phyloP scores from a whole-genome alignment of 1,140 invertebrate genomes.

The Dryas iulia region DNA sequence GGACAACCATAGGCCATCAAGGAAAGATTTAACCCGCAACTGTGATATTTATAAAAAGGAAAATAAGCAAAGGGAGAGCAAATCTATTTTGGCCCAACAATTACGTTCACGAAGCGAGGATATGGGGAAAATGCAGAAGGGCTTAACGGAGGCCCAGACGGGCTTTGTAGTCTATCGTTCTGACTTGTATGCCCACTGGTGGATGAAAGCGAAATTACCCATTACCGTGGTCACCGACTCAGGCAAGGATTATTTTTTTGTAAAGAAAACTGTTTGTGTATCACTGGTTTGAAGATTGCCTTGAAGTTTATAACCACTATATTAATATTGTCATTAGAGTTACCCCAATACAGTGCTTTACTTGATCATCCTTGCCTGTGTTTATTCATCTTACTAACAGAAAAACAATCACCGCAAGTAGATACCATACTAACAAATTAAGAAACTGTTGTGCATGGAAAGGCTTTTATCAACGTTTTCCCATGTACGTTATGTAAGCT shows the following conservation, averaged over 20 bases:
- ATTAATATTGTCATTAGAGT: constrained; percentile 73
- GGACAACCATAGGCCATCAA: constrained; percentile 48
- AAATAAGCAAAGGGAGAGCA: constrained; percentile 38
- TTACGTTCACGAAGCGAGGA: constrained; percentile 75
- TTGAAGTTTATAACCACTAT: constrained; percentile 73
- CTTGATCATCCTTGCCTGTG: constrained; percentile 81
- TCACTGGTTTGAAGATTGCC: constrained; percentile 76
- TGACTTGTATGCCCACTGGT: constrained; percentile 94
- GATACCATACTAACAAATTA: constrained; percentile 68
- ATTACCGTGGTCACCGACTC: constrained; percentile 82
- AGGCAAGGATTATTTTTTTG: constrained; percentile 83
- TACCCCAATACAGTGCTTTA: constrained; percentile 78
- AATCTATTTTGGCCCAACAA: constrained; percentile 45
- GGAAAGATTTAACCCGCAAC: constrained; percentile 51
- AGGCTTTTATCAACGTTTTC: constrained; percentile 52
- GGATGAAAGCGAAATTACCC: constrained; percentile 92
- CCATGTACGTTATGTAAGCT: constrained; percentile 23
- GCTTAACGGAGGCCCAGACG: constrained; percentile 52
- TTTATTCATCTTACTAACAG: constrained; percentile 79
- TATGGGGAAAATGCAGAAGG: constrained; percentile 68
- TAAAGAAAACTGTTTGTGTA: constrained; percentile 78
- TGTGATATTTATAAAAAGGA: constrained; percentile 54
- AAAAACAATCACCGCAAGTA: constrained; percentile 66
- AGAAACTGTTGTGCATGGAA: constrained; percentile 64
- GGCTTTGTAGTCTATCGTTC: constrained; percentile 85